A percentile compares a stretch with the other conserved stretches of the same genome.
These are phyloP conservation scores for Lacerta agilis DNA, from an alignment of 2,797 vertebrate species.

Conservation along the genomic window DNA sequence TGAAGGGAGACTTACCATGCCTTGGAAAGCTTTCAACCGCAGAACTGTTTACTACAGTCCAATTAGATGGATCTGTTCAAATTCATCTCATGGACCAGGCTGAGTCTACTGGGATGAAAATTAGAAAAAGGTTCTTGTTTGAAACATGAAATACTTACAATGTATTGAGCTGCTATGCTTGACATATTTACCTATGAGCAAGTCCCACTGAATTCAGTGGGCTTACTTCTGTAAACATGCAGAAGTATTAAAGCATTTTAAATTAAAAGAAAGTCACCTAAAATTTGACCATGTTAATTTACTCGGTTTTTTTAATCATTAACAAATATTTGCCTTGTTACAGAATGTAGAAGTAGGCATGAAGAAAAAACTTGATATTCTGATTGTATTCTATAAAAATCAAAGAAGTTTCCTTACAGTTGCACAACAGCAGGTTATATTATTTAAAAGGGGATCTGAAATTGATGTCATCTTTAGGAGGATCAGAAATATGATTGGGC, in stretches of 20 bases:
- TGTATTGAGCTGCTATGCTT: background rate
- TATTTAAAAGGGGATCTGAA: background rate
- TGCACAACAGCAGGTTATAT: background rate
- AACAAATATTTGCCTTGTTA: background rate
- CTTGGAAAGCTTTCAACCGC: background rate
- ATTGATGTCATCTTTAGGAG: background rate
- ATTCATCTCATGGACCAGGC: slow-evolving; percentile 24
- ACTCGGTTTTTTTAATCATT: background rate
- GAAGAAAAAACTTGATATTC: slow-evolving; percentile 16
- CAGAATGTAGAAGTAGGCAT: background rate
- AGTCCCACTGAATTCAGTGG: background rate
- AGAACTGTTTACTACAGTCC: slow-evolving; percentile 33
- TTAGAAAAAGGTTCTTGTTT: slow-evolving; percentile 37
- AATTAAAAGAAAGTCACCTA: background rate
- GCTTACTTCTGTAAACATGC: background rate
- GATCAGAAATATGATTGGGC: background rate
- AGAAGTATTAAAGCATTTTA: background rate
- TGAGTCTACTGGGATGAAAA: background rate
- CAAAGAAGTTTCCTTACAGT: background rate
- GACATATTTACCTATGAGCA: background rate
- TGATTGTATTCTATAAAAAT: background rate
- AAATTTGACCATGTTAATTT: background rate
- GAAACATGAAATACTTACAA: background rate
- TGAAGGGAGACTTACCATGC: background rate
- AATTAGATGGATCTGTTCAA: slow-evolving; percentile 46